Base-by-base conservation (phyloP, 1,140 invertebrate genomes). In the Tetragonula clypearis region DNA sequence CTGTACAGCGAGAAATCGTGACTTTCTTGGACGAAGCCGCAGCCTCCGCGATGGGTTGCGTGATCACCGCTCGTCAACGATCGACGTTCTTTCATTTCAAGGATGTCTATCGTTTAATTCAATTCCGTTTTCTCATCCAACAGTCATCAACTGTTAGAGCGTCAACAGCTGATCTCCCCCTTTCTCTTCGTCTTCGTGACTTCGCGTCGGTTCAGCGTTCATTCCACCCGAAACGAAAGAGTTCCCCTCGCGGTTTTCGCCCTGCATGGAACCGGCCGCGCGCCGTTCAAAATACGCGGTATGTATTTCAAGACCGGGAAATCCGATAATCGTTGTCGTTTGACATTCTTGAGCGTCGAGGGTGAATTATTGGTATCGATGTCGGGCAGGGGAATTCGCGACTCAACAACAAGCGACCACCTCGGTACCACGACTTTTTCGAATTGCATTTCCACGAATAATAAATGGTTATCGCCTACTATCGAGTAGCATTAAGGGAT, bases 391-490 rank as follows among this genome's bases (percentile, higher is more conserved):
- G 87, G 79, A 88, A 88, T 83, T 86, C 9, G 56, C 79, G 35
- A 71, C 85, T 82, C 62, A 71, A 79, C 62, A 66, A 79, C 77
- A 41, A 79, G 21, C 56, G n/a, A 26, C 69, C 30, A 21, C 74
- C 56, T 21, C 65, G 11, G 55, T 65, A 35, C 19, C 53, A 56
- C 80, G 88, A 89, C 88, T 87, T 89, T 89, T 88, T 73, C 84
- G 23, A 74, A 66, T 71, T 65, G 74, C 58, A 79, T 79, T 74
- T 88, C 73, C 68, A 58, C 68, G 84, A 86, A 60, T 77, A 89
- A 86, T 66, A 82, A 86, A 88, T 84, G 77, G 76, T 84, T 85
- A 89, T 79, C 79, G 84, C 21, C 72, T 30, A 17, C 56, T 84
- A 75, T 87, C 75, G 69, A 26, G 15, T 80, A 86, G 76, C 74